A percentile compares a stretch with the other conserved stretches of the same genome.
These are phyloP conservation scores for Silvanus unidentatus DNA, from an alignment of 2,888 invertebrate species.

Conservation along the genomic window DNA sequence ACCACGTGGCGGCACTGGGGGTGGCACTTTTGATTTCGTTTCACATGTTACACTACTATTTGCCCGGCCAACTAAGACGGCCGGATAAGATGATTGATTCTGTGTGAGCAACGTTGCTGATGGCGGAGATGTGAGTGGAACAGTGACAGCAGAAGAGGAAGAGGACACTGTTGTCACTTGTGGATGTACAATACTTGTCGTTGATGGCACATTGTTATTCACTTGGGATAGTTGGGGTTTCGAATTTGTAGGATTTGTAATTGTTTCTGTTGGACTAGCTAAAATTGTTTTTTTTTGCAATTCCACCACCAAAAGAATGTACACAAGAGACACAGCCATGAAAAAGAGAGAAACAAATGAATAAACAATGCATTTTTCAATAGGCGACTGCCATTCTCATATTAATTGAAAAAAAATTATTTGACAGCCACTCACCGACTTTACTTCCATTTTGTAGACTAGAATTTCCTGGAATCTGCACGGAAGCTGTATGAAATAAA, in stretches of 20 bases:
- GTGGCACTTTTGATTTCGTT: constrained; percentile 71
- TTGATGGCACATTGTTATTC: constrained; percentile 21
- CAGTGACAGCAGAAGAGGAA: constrained; percentile 38
- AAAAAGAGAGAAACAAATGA: background rate
- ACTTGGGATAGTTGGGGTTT: constrained; percentile 40
- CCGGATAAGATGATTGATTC: constrained; percentile 55
- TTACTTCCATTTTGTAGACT: constrained; percentile 45
- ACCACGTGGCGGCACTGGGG: constrained; percentile 82
- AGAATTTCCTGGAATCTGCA: constrained; percentile 39
- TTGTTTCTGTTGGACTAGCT: constrained; percentile 53
- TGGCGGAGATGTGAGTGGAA: constrained; percentile 23
- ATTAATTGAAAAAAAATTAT: too few relatives aligned
- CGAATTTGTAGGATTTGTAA: constrained; percentile 47
- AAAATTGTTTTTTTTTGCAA: background rate
- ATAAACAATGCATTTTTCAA: too few relatives aligned
- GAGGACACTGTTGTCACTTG: constrained; percentile 4
- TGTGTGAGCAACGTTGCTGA: background rate
- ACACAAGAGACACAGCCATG: background rate
- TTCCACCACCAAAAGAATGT: background rate
- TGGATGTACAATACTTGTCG: background rate
- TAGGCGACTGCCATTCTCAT: too few relatives aligned
- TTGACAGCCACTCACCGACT: constrained; percentile 40
- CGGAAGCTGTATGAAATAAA: constrained; percentile 32
- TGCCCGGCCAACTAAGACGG: constrained; percentile 62
- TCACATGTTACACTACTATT: constrained; percentile 48